phyloP scores from a whole-genome alignment of 2,888 invertebrate genomes.

The Athripsodes cinereus region DNA sequence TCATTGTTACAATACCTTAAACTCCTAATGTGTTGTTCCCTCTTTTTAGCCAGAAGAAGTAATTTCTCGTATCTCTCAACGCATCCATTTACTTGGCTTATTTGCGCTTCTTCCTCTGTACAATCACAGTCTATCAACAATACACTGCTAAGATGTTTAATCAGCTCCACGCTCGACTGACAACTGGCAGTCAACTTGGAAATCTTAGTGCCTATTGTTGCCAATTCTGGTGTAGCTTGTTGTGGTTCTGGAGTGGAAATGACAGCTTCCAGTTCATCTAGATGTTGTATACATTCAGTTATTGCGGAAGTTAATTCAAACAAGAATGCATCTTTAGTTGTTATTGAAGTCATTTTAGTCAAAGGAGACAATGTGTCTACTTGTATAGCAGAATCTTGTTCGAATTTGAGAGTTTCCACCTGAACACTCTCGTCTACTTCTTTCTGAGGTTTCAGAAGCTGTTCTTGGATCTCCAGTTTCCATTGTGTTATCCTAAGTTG shows the following conservation, averaged over 20 bases:
- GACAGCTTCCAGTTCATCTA: slow-evolving; percentile 60
- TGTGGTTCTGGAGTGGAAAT: slow-evolving; percentile 55
- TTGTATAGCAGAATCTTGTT: slow-evolving; percentile 72
- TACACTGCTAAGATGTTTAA: slow-evolving; percentile 71
- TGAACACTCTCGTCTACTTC: slow-evolving; percentile 57
- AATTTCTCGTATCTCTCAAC: slow-evolving; percentile 63
- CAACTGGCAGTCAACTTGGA: slow-evolving; percentile 72
- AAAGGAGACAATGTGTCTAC: slow-evolving; percentile 68
- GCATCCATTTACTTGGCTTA: slow-evolving; percentile 59
- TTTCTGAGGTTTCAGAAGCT: slow-evolving; percentile 33
- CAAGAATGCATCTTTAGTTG: slow-evolving; percentile 76
- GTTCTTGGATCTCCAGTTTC: slow-evolving; percentile 38
- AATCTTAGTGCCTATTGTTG: slow-evolving; percentile 62
- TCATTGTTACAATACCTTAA: slow-evolving; percentile 51
- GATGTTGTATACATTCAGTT: slow-evolving; percentile 60
- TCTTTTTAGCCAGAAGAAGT: slow-evolving; percentile 62
- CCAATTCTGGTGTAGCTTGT: slow-evolving; percentile 48
- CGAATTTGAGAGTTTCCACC: slow-evolving; percentile 70
- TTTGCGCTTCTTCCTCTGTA: slow-evolving; percentile 58
- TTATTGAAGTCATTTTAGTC: slow-evolving; percentile 61
- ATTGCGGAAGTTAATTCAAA: slow-evolving; percentile 70
- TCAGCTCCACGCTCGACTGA: slow-evolving; percentile 73
- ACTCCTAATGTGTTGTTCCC: slow-evolving; percentile 71
- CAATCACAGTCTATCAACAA: slow-evolving; percentile 69
- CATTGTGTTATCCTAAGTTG: slow-evolving; percentile 45